Evolutionary conservation across 2,113 vertebrate species (phyloP), one percentile per base, ranked within the genome.

Genomic region (Chrysemys picta): DNA sequence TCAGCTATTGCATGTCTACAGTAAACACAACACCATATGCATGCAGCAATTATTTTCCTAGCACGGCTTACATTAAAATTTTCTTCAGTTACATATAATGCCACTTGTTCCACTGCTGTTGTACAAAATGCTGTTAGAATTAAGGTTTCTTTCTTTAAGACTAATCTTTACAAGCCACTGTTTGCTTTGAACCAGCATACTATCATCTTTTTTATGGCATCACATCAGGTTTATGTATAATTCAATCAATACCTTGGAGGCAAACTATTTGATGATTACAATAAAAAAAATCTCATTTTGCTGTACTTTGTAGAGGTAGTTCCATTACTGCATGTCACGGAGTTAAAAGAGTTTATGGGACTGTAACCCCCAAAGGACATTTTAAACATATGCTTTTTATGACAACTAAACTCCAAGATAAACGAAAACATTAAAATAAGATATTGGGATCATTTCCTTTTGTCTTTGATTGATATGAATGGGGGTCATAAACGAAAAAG

Each of bases 341-440:
- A 65, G 96, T 96, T 98, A 84, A 89, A 97, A 98, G 94, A 96
- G 92, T 98, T 98, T 98, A 98, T 98, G 94, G 91, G 92, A 97
- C 85, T 93, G 96, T 97, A 96, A 97, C 72, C 95, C 97, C 97
- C 96, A 97, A 94, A 69, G 97, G 97, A 98, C 91, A 47, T 91
- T 96, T 98, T 97, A 98, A 98, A 97, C 94, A 97, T 91, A 97
- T 38, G 17, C 53, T 92, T 97, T 98, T 98, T 97, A 98, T 95
- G 91, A 94, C 94, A 92, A 93, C 93, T 94, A 97, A 98, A 97
- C 95, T 97, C 97, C 24, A 97, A 96, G 59, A 98, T 98, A 98
- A 98, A 98, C 94, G 49, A 97, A 98, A 98, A 89, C 91, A 97
- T 98, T 97, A 98, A 97, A 96, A 95, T 97, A 98, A 98, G 93